phyloP scores from a whole-genome alignment of 2,888 invertebrate genomes.

The Pterobdella sp. region DNA sequence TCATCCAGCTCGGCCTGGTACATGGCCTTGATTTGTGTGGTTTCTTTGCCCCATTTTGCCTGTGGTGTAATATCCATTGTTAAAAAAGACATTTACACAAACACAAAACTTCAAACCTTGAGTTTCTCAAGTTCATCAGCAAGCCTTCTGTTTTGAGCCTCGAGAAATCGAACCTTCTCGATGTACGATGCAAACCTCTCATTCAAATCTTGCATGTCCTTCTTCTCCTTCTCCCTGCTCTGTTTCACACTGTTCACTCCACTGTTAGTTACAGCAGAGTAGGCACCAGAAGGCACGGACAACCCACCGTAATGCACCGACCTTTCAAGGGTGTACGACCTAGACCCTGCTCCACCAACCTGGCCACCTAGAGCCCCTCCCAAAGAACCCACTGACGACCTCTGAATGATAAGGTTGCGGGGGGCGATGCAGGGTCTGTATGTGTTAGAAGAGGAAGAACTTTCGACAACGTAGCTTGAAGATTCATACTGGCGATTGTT shows the following conservation, averaged over 20 bases:
- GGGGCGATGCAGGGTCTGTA: conserved; percentile 32
- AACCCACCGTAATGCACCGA: conserved; percentile 21
- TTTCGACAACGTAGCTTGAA: conserved; percentile 30
- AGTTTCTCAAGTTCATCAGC: conserved; percentile 49
- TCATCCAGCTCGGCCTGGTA: conserved; percentile 54
- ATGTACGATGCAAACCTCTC: conserved; percentile 56
- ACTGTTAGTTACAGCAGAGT: conserved; percentile 41
- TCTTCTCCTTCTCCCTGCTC: conserved; percentile 53
- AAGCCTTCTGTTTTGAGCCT: conserved; percentile 51
- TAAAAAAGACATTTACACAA: too few relatives aligned
- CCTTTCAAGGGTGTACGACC: conserved; percentile 46
- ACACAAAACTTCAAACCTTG: conserved; percentile 35
- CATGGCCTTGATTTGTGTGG: conserved; percentile 49
- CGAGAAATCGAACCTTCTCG: conserved; percentile 53
- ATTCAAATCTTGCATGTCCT: conserved; percentile 55
- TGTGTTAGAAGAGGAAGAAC: conserved; percentile 4
- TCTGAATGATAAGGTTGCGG: conserved; percentile 32
- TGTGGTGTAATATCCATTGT: too few relatives aligned
- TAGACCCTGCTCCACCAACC: conserved; percentile 45
- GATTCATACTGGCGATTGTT: conserved; percentile 26
- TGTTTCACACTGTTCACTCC: conserved; percentile 51
- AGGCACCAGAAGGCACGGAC: conserved; percentile 40
- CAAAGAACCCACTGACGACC: conserved; percentile 28
- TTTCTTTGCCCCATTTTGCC: conserved; percentile 34
- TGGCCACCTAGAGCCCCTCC: conserved; percentile 18